Base-by-base conservation (phyloP, 2,888 invertebrate species). In the Eilema sororculum region DNA sequence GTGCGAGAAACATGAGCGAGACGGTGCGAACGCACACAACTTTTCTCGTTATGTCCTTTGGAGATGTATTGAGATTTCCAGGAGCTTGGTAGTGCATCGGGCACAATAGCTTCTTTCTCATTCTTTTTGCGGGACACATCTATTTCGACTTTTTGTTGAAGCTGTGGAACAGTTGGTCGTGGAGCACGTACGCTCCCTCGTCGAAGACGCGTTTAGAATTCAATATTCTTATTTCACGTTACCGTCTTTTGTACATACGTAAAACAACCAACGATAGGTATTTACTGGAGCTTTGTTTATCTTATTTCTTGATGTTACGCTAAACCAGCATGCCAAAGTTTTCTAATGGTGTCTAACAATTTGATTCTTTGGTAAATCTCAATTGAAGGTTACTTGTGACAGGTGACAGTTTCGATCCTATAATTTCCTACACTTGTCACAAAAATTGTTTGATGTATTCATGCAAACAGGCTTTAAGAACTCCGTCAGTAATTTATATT, bases 31-130 rank as follows among this genome's bases (percentile, higher is more conserved):
- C 83, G 82, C 85, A 84, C 84, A 85, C 86, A 91, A 93, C 87
- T 93, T 92, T 92, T 90, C 91, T 91, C 90, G 92, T 92, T 93
- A 92, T 86, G 85, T 89, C 83, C 87, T 88, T 87, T 87, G 82
- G 84, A 90, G 89, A 91, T 91, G 89, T 91, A 91, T 90, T 87
- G 88, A 90, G 91, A 93, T 93, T 91, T 91, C 86, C 89, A 89
- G 87, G 83, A 86, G 86, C 86, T 86, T 79, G 82, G 83, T 79
- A 89, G 90, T 92, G 91, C 90, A 92, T 88, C 87, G 87, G 76
- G 84, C 85, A 92, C 91, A 93, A 92, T 91, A 86, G 89, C 84
- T 74, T 81, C 84, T 87, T 88, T 88, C 88, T 86, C 90, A 90
- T 89, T 87, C 87, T 84, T 86, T 88, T 88, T 90, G 89, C 83